A percentile compares a stretch with the other conserved stretches of the same genome.
These are phyloP conservation scores for Cyrtodaria siliqua DNA, from an alignment of 2,888 invertebrate genomes.

Conservation along the genomic window DNA sequence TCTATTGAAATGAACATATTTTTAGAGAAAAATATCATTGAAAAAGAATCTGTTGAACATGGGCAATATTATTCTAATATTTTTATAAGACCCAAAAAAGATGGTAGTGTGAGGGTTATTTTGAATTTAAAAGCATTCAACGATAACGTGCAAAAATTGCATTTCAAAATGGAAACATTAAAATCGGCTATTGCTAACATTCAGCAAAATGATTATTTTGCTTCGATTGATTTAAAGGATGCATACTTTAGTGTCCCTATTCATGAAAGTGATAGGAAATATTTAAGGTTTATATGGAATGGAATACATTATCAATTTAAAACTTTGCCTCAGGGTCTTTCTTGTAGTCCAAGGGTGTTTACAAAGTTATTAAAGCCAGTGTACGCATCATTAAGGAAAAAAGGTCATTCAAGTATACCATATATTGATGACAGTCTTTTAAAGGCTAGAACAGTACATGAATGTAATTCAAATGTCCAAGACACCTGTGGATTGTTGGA, in stretches of 20 bases:
- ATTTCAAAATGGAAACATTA: background rate
- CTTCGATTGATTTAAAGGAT: conserved; percentile 5
- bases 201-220: conserved; percentile 6
- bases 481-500: background rate
- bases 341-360: conserved; percentile 3
- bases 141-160: too few relatives aligned
- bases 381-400: background rate
- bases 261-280: conserved; percentile 9
- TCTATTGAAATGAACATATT: too few relatives aligned
- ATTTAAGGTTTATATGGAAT: conserved; percentile 9
- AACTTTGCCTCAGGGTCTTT: conserved; percentile 3
- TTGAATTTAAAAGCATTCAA: too few relatives aligned
- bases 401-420: conserved; percentile 5
- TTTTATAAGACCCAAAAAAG: too few relatives aligned
- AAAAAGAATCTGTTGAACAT: too few relatives aligned
- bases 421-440: background rate
- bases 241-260: background rate
- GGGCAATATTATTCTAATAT: too few relatives aligned
- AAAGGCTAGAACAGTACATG: too few relatives aligned
- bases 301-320: conserved; percentile 6
- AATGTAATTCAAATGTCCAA: background rate
- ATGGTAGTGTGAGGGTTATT: too few relatives aligned
- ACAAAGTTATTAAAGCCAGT: conserved; percentile 8
- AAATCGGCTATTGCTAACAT: conserved; percentile 14
- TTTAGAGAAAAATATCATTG: too few relatives aligned